A percentile compares a stretch with the other conserved stretches of the same genome.
phyloP scores from a whole-genome alignment of 2,797 vertebrate genomes.

The Xiphorhynchus erythropygius region DNA sequence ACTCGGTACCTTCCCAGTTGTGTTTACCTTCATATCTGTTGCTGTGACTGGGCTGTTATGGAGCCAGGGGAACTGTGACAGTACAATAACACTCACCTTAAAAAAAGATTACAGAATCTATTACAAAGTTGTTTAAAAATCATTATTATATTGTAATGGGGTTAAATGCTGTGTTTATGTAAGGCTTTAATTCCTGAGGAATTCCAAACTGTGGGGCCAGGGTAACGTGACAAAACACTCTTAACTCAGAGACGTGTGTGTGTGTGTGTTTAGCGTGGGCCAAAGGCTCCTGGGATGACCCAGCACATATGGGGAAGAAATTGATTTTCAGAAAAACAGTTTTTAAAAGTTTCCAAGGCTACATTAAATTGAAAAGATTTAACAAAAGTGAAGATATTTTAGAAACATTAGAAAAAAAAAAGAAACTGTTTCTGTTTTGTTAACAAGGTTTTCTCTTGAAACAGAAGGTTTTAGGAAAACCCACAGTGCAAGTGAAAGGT shows the following conservation, averaged over 20 bases:
- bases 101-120: constrained; percentile 37
- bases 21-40: constrained; percentile 45
- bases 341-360: not conserved
- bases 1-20: not conserved
- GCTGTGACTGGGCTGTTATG: constrained; percentile 41
- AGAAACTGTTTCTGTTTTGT: not conserved
- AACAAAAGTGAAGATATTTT: not conserved
- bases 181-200: constrained; percentile 34
- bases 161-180: constrained; percentile 37
- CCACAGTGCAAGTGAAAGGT: not conserved
- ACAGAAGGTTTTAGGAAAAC: not conserved
- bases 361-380: not conserved
- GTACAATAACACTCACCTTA: constrained; percentile 44
- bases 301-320: not conserved
- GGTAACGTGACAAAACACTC: not conserved
- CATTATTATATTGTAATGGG: constrained; percentile 3
- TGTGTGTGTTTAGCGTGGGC: not conserved
- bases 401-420: not conserved
- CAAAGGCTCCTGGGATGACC: not conserved
- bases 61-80: not conserved
- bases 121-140: constrained; percentile 50
- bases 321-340: not conserved
- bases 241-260: not conserved
- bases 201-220: constrained; percentile 17
- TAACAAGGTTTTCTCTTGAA: not conserved